Base-by-base conservation (phyloP, 2,797 vertebrate species). In the Tenualosa thibaudeaui region DNA sequence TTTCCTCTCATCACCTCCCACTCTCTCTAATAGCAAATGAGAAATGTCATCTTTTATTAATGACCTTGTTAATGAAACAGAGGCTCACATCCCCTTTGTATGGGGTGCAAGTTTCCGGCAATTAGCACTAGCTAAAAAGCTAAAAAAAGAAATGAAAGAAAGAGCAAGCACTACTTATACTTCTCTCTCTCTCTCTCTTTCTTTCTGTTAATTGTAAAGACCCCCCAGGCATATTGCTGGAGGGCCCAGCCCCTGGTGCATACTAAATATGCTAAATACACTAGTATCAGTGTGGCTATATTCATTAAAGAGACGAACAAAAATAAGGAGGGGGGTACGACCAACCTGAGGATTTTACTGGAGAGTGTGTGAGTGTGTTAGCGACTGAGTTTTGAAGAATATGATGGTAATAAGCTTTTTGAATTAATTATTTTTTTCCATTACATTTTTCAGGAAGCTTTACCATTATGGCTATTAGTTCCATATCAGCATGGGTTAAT, bases 21-120 rank as follows among this genome's bases (percentile, higher is more conserved):
- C 90, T 92, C 68, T 40, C 3, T 75, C 68, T 75, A 94, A 94
- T 92, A 93, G 93, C 89, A 90, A 90, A 89, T 88, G 86, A 91
- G 91, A 90, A 91, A 90, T 87, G 88, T 86, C 88, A 90, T 94
- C 86, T 91, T 93, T 94, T 94, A 94, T 93, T 93, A 94, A 95
- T 92, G 91, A 89, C 82, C 85, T 86, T 81, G 83, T 90, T 94
- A 93, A 94, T 93, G 91, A 94, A 93, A 92, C 82, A 60, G 88
- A 88, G 84, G 19, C 86, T 15, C 13, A 81, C 65, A 58, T 86
- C 60, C 53, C 88, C 91, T 93, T 93, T 90, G 88, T 92, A 37
- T 88, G 60, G 89, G 88, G 90, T 90, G 89, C 92, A 93, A 91
- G 88, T 93, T 93, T 90, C 86, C 85, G 82, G 85, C 91, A 92